Conservation (phyloP, 2,888 invertebrate genomes). For the Allophyes oxyacanthae region DNA sequence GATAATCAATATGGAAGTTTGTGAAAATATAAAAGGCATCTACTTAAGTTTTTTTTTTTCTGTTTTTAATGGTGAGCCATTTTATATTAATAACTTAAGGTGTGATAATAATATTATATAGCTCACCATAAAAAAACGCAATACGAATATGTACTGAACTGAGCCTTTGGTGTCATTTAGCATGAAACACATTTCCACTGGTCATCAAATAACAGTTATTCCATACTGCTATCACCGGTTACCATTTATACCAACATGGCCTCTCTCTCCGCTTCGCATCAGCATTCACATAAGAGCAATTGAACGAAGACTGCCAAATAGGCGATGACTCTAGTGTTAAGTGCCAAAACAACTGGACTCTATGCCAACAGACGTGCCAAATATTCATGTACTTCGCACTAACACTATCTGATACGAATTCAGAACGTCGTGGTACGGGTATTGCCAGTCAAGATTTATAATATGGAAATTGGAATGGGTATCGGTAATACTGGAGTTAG, state of each 20-base stretch:
- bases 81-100: too few relatives aligned
- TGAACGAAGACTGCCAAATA: constrained; percentile 78
- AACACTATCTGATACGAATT: constrained; percentile 63
- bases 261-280: constrained; percentile 56
- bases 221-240: constrained; percentile 1
- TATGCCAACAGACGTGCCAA: constrained; percentile 74
- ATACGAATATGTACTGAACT: too few relatives aligned
- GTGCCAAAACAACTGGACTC: constrained; percentile 66
- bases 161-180: too few relatives aligned
- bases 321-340: constrained; percentile 68
- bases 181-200: too few relatives aligned
- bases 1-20: too few relatives aligned
- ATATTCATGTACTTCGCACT: constrained; percentile 62
- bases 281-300: constrained; percentile 69
- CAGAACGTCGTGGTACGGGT: constrained; percentile 49
- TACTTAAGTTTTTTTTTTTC: too few relatives aligned
- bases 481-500: neutral
- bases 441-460: constrained; percentile 25
- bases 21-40: too few relatives aligned
- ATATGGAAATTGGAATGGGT: constrained; percentile 21
- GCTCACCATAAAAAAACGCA: too few relatives aligned
- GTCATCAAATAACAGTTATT: constrained; percentile 30
- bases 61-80: too few relatives aligned
- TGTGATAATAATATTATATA: too few relatives aligned
- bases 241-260: constrained; percentile 7